Evolutionary conservation across 2,113 vertebrate species (phyloP), one percentile per base, ranked within the genome.

Genomic region (Pygoscelis adeliae): DNA sequence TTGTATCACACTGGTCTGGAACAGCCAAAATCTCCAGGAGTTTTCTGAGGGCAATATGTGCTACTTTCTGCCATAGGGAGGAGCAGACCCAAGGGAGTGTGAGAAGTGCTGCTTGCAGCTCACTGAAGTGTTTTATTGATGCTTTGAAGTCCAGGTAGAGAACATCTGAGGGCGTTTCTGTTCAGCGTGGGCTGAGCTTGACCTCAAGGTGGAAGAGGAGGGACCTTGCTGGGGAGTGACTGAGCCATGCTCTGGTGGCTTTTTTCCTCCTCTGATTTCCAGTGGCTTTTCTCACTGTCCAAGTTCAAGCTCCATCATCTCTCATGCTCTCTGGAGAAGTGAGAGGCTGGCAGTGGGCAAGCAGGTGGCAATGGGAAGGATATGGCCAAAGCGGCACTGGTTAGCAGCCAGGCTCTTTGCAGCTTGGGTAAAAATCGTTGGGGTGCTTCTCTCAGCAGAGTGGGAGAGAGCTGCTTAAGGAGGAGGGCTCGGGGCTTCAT

Each of bases 301-400:
- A 42, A 26, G 14, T 26, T 62, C 46, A 47, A 55, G 26, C n/a
- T 73, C 53, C 6, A 4, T 55, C 49, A 21, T 26, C 56, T 65
- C 47, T 23, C 2, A 19, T 5, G 34, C n/a, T 38, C n/a, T 63
- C 29, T 52, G 76, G 58, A 83, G 85, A 44, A 55, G 42, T 2
- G 4, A 49, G 53, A 40, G 50, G 23, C 23, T 77, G 65, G 32
- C 25, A 40, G 22, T 2, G 12, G 22, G 2, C 8, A 12, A 36
- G 29, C 17, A 19, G 49, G 17, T 62, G 44, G 53, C 44, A 32
- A 4, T 59, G 38, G 56, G 50, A 20, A 40, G 61, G 38, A 47
- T 21, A 26, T 40, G 76, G 38, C 10, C 23, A 30, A 22, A 49
- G 16, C 0, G 5, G 14, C 19, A 29, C 20, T 5, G 4, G 23